Conservation (phyloP, 2,888 invertebrate genomes). For the Ephialtes manifestator region DNA sequence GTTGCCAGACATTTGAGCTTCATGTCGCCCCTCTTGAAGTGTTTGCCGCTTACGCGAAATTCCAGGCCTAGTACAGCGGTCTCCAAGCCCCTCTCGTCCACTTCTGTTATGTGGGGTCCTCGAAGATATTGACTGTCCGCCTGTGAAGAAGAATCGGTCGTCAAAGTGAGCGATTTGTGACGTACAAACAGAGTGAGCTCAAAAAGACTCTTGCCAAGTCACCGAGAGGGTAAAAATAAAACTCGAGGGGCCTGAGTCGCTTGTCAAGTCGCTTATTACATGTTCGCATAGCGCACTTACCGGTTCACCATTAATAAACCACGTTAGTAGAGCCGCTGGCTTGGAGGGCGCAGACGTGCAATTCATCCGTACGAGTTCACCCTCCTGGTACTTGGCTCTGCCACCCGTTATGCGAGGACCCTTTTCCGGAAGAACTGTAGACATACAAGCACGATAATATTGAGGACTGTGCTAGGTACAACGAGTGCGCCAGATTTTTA, state of each 20-base stretch:
- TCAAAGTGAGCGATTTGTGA: conserved; percentile 8
- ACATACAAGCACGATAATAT: conserved; percentile 56
- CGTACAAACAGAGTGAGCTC: not conserved
- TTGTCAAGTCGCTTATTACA: conserved; percentile 56
- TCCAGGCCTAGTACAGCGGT: conserved; percentile 92
- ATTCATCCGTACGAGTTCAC: conserved; percentile 88
- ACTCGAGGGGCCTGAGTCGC: conserved; percentile 21
- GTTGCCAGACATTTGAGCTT: conserved; percentile 95
- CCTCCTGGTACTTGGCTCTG: conserved; percentile 88
- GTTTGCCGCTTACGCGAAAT: conserved; percentile 92
- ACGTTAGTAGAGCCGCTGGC: conserved; percentile 88
- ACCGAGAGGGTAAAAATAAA: not conserved
- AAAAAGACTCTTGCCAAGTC: not conserved
- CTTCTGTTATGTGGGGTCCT: conserved; percentile 86
- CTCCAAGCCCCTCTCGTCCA: conserved; percentile 89
- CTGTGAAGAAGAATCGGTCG: conserved; percentile 58
- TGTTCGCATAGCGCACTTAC: conserved; percentile 78
- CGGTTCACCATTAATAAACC: conserved; percentile 89
- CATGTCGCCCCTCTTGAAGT: conserved; percentile 94
- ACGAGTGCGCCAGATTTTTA: conserved; percentile 10
- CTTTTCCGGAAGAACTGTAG: conserved; percentile 88
- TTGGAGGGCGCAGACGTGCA: conserved; percentile 89
- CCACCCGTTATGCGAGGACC: conserved; percentile 89
- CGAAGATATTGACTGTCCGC: conserved; percentile 78
- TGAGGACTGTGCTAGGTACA: conserved; percentile 28